phyloP scores from a whole-genome alignment of 2,113 vertebrate species.

The Spermophilus dauricus region DNA sequence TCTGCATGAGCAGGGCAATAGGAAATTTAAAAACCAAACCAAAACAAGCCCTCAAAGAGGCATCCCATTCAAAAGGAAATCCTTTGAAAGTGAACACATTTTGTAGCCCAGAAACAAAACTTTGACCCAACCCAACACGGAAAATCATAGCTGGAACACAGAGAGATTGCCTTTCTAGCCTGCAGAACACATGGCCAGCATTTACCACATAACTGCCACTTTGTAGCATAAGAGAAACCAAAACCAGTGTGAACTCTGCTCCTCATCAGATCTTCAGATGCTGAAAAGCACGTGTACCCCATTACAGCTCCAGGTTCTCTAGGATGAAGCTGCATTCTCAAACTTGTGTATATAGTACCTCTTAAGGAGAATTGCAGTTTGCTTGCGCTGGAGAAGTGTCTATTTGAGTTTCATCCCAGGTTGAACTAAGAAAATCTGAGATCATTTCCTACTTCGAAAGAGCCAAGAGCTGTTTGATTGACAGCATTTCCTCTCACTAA shows the following conservation, averaged over 20 bases:
- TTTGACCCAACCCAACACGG: neutral
- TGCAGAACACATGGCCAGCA: neutral
- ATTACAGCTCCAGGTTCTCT: neutral
- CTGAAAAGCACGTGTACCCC: neutral
- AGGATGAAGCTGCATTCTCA: neutral
- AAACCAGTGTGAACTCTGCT: accelerated
- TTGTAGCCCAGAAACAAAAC: neutral
- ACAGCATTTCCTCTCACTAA: neutral
- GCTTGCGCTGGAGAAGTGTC: neutral
- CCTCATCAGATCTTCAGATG: neutral
- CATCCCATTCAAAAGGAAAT: conserved; percentile 41
- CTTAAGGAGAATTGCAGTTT: neutral
- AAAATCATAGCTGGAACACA: neutral
- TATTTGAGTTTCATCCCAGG: neutral
- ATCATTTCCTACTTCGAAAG: neutral
- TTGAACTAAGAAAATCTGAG: neutral
- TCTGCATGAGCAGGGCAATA: neutral
- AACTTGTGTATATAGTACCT: neutral
- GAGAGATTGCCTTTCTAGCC: neutral
- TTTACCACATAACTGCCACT: neutral
- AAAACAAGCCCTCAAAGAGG: neutral
- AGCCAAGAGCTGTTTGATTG: neutral
- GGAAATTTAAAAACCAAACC: conserved; percentile 4
- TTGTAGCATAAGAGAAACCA: accelerated
- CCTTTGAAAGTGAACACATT: neutral